Evolutionary conservation across 2,888 invertebrate genomes (phyloP).

Genomic region (Ormyrus thymus): DNA sequence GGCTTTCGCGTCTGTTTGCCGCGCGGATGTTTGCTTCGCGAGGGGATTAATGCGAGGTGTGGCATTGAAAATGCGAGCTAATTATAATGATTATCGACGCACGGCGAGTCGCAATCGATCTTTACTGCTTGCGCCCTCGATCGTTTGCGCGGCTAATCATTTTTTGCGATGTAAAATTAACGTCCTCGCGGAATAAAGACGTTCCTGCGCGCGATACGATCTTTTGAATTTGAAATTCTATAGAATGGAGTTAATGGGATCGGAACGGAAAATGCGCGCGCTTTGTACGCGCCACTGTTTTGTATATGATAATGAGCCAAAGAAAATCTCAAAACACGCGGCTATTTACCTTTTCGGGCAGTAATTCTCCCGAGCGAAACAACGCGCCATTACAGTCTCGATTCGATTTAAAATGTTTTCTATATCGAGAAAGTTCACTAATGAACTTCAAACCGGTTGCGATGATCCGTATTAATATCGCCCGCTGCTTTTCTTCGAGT

Average conservation of each 20-base stretch:
- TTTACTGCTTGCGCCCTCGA: background rate
- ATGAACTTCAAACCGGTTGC: slow-evolving; percentile 40
- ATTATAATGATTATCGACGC: slow-evolving; percentile 33
- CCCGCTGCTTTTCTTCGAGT: slow-evolving; percentile 16
- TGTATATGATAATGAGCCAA: background rate
- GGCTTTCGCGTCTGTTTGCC: background rate
- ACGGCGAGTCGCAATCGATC: background rate
- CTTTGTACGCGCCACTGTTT: background rate
- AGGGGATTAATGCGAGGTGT: background rate
- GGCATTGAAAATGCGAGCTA: slow-evolving; percentile 25
- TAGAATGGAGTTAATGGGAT: background rate
- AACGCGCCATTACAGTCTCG: background rate
- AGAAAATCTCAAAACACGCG: no score
- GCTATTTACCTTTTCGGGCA: no score
- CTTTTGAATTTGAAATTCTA: no score
- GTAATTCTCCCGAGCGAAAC: no score
- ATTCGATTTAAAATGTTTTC: slow-evolving; percentile 13
- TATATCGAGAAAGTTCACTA: slow-evolving; percentile 43
- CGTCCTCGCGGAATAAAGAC: no score
- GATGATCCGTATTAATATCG: slow-evolving; percentile 42
- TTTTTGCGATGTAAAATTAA: no score
- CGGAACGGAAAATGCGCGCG: background rate
- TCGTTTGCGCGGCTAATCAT: background rate
- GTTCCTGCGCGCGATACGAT: no score
- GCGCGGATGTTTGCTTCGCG: background rate